Evolutionary conservation across 2,797 vertebrate genomes (phyloP).

Genomic region (Sebastes diaconus): DNA sequence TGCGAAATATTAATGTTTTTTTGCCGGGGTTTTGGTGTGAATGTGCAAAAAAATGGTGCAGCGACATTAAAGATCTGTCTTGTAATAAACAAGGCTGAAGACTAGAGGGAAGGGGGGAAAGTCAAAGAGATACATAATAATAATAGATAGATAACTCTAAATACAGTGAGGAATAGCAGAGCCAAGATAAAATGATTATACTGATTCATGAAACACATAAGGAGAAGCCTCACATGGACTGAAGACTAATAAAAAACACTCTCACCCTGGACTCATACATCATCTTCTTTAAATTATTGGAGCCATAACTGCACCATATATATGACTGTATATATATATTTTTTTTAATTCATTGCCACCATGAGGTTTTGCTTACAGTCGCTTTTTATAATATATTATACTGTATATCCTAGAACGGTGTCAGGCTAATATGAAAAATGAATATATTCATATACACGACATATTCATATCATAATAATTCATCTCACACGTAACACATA

Average conservation of each 20-base stretch:
- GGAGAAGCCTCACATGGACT: background rate
- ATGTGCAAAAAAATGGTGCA: constrained; percentile 6
- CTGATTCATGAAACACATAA: constrained; percentile 20
- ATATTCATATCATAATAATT: no score
- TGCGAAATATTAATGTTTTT: no score
- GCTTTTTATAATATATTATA: no score
- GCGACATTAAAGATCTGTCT: constrained; percentile 4
- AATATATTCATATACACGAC: no score
- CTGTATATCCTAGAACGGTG: no score
- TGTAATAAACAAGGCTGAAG: constrained; percentile 9
- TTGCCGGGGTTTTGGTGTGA: background rate
- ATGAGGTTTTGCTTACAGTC: no score
- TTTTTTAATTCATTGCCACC: no score
- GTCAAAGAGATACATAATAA: background rate
- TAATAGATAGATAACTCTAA: background rate
- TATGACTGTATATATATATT: background rate
- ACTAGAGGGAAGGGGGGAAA: background rate
- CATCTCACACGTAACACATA: no score
- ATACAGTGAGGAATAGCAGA: background rate
- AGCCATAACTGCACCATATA: background rate
- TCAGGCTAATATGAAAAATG: no score
- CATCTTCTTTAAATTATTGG: background rate
- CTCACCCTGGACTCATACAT: background rate
- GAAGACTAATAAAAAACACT: background rate
- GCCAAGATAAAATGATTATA: constrained; percentile 7